Percentiles rank a stretch among this genome's conserved stretches.
These are phyloP conservation scores for Danio choprae DNA, from an alignment of 2,797 vertebrate species.

Conservation along the genomic window DNA sequence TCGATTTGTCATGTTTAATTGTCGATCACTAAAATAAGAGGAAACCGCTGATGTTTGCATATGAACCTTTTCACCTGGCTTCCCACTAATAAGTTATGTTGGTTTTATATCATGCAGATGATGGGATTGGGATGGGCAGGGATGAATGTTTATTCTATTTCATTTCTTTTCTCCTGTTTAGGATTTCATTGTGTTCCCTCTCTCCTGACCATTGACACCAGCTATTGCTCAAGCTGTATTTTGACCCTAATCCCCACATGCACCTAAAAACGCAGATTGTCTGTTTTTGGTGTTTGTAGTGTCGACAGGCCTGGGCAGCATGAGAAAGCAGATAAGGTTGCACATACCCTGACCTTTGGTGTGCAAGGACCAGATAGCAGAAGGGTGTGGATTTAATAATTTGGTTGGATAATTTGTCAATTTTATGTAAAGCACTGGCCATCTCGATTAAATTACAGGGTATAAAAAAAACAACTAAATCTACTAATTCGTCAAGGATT, in stretches of 20 bases:
- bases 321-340: constrained; percentile 66
- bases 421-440: neutral
- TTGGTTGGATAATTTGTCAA: constrained; percentile 41
- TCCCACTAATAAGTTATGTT: neutral
- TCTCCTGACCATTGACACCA: neutral
- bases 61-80: neutral
- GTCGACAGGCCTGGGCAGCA: constrained; percentile 21
- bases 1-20: constrained; percentile 34
- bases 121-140: neutral
- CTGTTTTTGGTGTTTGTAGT: constrained; percentile 24
- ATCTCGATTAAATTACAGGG: constrained; percentile 3
- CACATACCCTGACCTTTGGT: constrained; percentile 27
- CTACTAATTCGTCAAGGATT: neutral
- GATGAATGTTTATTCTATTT: neutral
- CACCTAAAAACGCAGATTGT: constrained; percentile 11
- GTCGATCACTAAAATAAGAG: neutral
- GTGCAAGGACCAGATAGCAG: constrained; percentile 41
- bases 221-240: neutral
- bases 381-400: constrained; percentile 23
- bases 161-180: neutral
- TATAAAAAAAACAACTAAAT: neutral
- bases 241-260: constrained; percentile 2
- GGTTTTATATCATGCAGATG: constrained; percentile 18
- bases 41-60: neutral
- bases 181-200: neutral